A percentile compares a stretch with the other conserved stretches of the same genome.
Conservation (phyloP, 1,140 invertebrate species). For the Nephila pilipes region DNA sequence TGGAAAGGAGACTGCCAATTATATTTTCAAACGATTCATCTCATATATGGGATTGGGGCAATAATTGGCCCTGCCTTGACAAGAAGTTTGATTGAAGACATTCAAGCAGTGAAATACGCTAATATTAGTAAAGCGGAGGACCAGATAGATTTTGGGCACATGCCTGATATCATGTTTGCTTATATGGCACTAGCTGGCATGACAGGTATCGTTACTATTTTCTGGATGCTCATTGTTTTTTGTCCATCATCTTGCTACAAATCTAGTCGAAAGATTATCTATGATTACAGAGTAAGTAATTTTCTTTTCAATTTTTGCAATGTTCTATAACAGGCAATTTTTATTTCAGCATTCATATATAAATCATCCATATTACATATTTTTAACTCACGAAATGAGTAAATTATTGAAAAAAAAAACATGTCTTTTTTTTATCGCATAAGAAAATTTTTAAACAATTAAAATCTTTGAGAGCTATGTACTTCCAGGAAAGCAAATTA, state of each 20-base stretch:
- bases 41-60: background rate
- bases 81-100: slow-evolving; percentile 16
- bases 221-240: background rate
- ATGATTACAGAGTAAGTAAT: background rate
- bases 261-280: background rate
- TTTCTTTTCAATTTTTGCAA: background rate
- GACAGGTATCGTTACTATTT: background rate
- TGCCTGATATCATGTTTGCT: background rate
- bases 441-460: no score
- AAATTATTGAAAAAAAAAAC: no score
- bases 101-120: background rate
- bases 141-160: no score
- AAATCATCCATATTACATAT: no score
- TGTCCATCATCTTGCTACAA: background rate
- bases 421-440: no score
- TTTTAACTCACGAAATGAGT: no score
- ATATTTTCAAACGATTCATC: background rate
- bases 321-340: no score
- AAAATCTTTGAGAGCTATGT: no score
- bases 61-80: background rate
- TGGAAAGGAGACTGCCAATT: slow-evolving; percentile 9
- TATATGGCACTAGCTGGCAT: background rate
- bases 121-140: background rate
- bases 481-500: no score
- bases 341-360: no score